Base-by-base conservation (phyloP, 2,113 vertebrate genomes). In the Cnemophilus loriae region DNA sequence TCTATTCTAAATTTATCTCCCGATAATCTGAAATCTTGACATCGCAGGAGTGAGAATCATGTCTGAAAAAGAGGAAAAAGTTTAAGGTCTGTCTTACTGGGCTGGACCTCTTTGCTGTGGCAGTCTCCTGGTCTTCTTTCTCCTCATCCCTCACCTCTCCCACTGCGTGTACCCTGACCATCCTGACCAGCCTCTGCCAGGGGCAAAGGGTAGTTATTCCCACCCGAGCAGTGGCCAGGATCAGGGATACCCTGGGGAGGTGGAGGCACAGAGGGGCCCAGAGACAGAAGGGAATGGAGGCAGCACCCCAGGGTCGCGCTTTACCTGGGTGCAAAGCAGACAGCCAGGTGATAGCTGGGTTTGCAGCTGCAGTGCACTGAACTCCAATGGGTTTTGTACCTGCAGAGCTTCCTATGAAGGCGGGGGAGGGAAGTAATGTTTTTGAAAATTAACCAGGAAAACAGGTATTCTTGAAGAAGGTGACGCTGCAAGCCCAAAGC, bases 1-100 rank as follows among this genome's bases (percentile, higher is more conserved):
- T 55, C 69, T 90, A 55, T 50, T 76, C 80, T 91, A 96, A 84
- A 95, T 95, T 91, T 90, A 64, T 86, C 86, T 95, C 81, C 63
- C 79, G 77, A 35, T 90, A 94, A 96, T 82, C 85, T 95, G 56
- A 92, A 91, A 61, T 67, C 70, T 71, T 93, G 68, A 78, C 80
- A 71, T 63, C 0, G 1, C 65, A 84, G 42, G 59, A 90, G 15
- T 13, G 21, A 73, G 71, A 89, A 67, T 70, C 47, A 15, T 15
- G 23, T 42, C 71, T 77, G 68, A 73, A 80, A 56, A 77, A 67
- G 56, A 11, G 20, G 52, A 4, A 46, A 44, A 89, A 50, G 35
- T 79, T 83, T 78, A 73, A 87, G 84, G 26, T 52, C 46, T 26
- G 1, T 20, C 13, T 50, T 61, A 18, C 47, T 19, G 61, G 53